Evolutionary conservation across 2,888 invertebrate genomes (phyloP), one percentile per base, ranked within the genome.

Genomic region (Reticulitermes lucifugus): DNA sequence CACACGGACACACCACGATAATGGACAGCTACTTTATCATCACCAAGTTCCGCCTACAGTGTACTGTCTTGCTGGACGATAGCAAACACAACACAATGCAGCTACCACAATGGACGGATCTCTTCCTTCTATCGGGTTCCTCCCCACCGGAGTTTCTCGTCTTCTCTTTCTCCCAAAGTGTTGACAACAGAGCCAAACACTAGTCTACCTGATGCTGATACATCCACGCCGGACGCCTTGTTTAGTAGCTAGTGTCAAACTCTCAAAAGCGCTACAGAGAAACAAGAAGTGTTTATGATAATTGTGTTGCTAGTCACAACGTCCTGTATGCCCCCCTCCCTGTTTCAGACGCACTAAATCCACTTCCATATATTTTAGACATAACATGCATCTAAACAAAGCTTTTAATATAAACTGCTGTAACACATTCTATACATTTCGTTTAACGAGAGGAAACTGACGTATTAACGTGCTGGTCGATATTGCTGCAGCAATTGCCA

Each of bases 21-120:
- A 81, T 81, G 81, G 81, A 81, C 81, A 81, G 81, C 65, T 81
- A 81, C 81, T 81, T 81, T 81, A 81, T 81, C 81, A 81, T 81
- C 81, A 60, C 79, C 81, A 77, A 77, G 77, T 77, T 77, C 77
- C 46, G 46, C 41, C 43, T n/a, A 43, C 14, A 46, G 22, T n/a
- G 46, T n/a, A n/a, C 46, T 77, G 43, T 77, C 46, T 43, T 77
- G 43, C 46, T 46, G 25, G 43, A 46, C n/a, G 77, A 77, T 77
- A 46, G 46, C 46, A 77, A 43, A 43, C 43, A 46, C 22, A 21
- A n/a, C 77, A 43, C 43, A 46, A 77, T 46, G 46, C 43, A 7
- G n/a, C 77, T 4, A n/a, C n/a, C 77, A 46, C 43, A 46, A 77
- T 46, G 77, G 77, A 43, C 43, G 22, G 77, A 77, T 77, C 77